These are phyloP conservation scores for Pantherophis guttatus DNA, from an alignment of 2,113 vertebrate species.

Conservation along the genomic window DNA sequence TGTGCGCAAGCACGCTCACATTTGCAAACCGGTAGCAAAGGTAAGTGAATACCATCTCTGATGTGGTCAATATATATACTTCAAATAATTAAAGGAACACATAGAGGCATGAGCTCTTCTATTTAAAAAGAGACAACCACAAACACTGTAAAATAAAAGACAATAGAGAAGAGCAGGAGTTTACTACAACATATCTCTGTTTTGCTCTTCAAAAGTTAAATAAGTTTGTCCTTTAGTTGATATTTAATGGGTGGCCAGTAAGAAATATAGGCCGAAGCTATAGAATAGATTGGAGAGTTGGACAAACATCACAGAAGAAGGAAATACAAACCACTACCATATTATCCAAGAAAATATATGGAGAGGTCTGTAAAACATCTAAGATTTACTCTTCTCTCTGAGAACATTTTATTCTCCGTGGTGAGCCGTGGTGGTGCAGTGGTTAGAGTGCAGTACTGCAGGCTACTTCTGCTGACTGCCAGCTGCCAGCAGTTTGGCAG, in stretches of 20 bases:
- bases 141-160: neutral
- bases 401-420: neutral
- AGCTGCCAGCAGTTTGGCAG: too few species aligned
- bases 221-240: neutral
- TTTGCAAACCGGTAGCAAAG: too few species aligned
- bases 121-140: neutral
- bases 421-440: too few species aligned
- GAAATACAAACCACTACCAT: neutral
- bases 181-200: neutral
- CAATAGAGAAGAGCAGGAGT: neutral
- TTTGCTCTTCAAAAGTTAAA: neutral
- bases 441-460: too few species aligned
- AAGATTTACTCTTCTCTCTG: neutral
- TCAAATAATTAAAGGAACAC: neutral
- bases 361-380: neutral
- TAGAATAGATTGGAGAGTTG: neutral
- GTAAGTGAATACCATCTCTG: too few species aligned
- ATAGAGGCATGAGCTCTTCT: neutral
- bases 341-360: neutral
- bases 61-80: neutral
- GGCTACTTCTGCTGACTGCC: too few species aligned
- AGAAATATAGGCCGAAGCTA: neutral
- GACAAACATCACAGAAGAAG: neutral
- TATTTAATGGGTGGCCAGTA: neutral
- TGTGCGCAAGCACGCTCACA: too few species aligned